Evolutionary conservation across 35 echinoderm and acorn worm genomes (phyloP).

Genomic region (Heliocidaris tuberculata): DNA sequence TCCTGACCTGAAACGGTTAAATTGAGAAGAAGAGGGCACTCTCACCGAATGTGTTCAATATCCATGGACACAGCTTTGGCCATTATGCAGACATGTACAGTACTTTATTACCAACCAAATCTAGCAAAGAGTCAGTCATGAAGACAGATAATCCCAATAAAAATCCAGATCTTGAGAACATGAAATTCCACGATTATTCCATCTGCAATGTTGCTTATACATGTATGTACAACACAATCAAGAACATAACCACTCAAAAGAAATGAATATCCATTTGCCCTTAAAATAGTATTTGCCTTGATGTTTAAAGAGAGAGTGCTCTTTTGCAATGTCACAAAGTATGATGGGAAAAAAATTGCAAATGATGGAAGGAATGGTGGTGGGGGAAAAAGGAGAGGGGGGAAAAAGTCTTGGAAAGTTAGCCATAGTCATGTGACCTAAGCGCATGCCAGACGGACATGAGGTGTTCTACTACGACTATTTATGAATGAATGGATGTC

Average conservation of each 20-base stretch:
- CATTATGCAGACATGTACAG: not conserved
- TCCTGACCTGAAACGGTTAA: too few relatives aligned
- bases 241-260: too few relatives aligned
- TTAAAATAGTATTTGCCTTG: not conserved
- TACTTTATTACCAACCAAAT: not conserved
- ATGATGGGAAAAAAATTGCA: not conserved
- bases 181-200: not conserved
- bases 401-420: not conserved
- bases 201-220: not conserved
- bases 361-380: not conserved
- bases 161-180: not conserved
- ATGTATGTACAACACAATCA: too few relatives aligned
- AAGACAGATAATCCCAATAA: not conserved
- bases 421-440: constrained; percentile 24
- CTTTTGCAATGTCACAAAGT: not conserved
- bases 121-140: not conserved
- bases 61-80: not conserved
- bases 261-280: not conserved
- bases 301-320: not conserved
- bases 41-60: not conserved
- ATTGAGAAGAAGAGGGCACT: not conserved
- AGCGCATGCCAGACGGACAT: not conserved
- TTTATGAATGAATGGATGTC: constrained; percentile 18
- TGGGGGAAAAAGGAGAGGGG: not conserved
- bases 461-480: not conserved